Conservation (phyloP, 2,113 vertebrate species). For the Edolisoma coerulescens region DNA sequence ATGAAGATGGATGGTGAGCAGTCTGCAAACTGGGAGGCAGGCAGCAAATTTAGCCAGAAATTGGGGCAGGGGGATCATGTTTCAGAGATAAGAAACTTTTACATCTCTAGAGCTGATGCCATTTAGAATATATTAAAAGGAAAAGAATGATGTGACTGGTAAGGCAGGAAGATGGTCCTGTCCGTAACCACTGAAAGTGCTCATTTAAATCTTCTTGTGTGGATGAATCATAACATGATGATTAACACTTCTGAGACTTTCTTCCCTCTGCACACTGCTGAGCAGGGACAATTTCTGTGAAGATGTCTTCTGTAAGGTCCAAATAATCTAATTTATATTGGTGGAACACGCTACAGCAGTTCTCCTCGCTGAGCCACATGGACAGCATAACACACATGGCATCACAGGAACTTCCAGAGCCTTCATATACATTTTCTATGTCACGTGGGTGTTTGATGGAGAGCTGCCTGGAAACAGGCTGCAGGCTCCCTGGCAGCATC, state of each 20-base stretch:
- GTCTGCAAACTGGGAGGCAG: neutral
- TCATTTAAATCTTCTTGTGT: neutral
- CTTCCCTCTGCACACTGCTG: neutral
- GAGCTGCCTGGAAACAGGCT: neutral
- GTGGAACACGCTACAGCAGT: neutral
- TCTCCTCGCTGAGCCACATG: neutral
- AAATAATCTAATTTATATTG: neutral
- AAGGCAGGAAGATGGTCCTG: neutral
- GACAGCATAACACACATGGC: neutral
- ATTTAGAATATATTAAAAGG: neutral
- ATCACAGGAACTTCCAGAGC: neutral
- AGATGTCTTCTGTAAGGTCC: neutral
- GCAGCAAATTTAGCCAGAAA: neutral
- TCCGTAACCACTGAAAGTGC: neutral
- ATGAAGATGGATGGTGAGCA: neutral
- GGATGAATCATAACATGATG: neutral
- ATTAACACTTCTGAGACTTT: neutral
- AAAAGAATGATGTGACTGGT: neutral
- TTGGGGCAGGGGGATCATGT: accelerated
- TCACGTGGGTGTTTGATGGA: neutral
- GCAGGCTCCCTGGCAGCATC: neutral
- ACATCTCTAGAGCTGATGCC: neutral
- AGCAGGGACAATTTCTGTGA: neutral
- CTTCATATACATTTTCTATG: neutral
- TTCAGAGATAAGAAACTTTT: neutral